A percentile compares a stretch with the other conserved stretches of the same genome.
These are phyloP conservation scores for Amphiprion percula DNA, from an alignment of 2,113 vertebrate genomes.

Conservation along the genomic window DNA sequence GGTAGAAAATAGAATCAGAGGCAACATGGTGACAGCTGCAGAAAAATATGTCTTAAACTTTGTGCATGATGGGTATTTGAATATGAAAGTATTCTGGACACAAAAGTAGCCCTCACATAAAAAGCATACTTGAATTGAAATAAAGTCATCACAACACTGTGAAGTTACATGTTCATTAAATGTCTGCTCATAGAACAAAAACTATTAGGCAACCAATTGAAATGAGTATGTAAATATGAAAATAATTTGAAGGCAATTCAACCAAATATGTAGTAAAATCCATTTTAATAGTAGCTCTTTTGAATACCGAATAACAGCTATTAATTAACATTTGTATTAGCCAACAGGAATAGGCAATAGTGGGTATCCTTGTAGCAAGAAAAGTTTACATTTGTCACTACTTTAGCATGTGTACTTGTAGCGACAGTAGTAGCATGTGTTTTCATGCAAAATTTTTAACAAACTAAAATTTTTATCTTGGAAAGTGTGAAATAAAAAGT, in stretches of 20 bases:
- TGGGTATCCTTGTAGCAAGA: too few species aligned
- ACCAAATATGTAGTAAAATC: too few species aligned
- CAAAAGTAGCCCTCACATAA: neutral
- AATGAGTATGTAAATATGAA: neutral
- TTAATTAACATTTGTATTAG: too few species aligned
- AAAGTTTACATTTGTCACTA: too few species aligned
- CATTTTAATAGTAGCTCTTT: too few species aligned
- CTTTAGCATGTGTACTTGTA: too few species aligned
- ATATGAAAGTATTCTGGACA: neutral
- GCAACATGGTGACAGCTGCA: conserved; percentile 43
- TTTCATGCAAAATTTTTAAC: too few species aligned
- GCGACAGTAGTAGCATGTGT: too few species aligned
- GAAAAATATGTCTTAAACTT: conserved; percentile 8
- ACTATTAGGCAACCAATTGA: neutral
- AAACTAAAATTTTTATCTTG: too few species aligned
- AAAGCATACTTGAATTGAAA: conserved; percentile 1
- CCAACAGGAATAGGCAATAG: too few species aligned
- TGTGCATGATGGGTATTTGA: neutral
- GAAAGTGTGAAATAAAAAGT: too few species aligned
- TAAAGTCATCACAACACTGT: neutral
- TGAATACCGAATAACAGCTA: too few species aligned
- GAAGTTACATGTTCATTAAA: neutral
- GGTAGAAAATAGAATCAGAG: conserved; percentile 60
- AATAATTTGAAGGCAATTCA: neutral
- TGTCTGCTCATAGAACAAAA: neutral